Base-by-base conservation (phyloP, 1,140 invertebrate genomes). In the Calliopsis andreniformis region DNA sequence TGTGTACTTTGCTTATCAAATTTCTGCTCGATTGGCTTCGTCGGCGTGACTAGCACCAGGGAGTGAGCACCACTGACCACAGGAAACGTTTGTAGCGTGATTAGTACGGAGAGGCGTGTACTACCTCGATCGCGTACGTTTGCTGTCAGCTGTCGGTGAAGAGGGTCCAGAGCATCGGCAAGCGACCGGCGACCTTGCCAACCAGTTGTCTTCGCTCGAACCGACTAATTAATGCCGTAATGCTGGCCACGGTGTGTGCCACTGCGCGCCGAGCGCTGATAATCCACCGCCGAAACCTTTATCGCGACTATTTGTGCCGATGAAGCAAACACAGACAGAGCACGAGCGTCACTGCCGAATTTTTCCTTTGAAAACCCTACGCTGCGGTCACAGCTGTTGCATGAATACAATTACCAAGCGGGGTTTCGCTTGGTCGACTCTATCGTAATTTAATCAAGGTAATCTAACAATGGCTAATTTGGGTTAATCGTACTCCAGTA, bases 81-180 rank as follows among this genome's bases (percentile, higher is more conserved):
- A 89, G 87, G 84, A 88, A 87, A 91, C 88, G 89, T 91, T 90
- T 89, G 89, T 83, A 76, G 88, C 82, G 89, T 86, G 90, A 90
- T 91, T 90, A 91, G 89, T 89, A 90, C 87, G 82, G 83, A 85
- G 83, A 84, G 86, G 85, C 84, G 86, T 88, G 82, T 91, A 91
- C 90, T 90, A 89, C 83, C 88, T 87, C 85, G 85, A 79, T 86
- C 84, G 83, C 89, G 86, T 81, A 90, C 85, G 86, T 91, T 83
- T 85, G 85, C 88, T 89, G 88, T 90, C 89, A 89, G 88, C 87
- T 86, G 67, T 83, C 76, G 80, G 70, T 72, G 70, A 82, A 83
- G 82, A 86, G 86, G 78, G 79, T 86, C 82, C 82, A 80, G 70
- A 76, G 72, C 62, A 63, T 55, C 82, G 70, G 45, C 68, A 35